phyloP scores from a whole-genome alignment of 2,113 vertebrate species.

The Chiloscyllium plagiosum region DNA sequence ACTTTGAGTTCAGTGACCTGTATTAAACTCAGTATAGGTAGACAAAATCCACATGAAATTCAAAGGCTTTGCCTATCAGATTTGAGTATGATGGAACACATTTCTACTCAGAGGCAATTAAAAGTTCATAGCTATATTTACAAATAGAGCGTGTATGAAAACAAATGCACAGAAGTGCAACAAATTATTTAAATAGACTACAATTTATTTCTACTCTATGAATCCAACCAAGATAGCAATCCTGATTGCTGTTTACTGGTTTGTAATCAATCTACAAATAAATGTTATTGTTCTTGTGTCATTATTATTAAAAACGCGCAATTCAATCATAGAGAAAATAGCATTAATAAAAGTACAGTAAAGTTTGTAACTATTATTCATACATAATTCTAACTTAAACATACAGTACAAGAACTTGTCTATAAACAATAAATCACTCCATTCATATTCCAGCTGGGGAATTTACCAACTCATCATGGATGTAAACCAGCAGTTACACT shows the following conservation, averaged over 20 bases:
- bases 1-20: neutral
- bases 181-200: neutral
- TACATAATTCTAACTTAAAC: neutral
- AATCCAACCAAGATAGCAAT: neutral
- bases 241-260: neutral
- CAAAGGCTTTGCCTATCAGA: neutral
- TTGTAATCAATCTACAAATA: neutral
- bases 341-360: neutral
- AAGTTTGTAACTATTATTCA: neutral
- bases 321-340: neutral
- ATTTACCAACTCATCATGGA: neutral
- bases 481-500: neutral
- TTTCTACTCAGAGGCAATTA: neutral
- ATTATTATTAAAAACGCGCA: neutral
- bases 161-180: neutral
- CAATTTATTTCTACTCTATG: neutral
- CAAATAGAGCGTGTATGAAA: neutral
- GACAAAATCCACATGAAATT: neutral
- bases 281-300: neutral
- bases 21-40: neutral
- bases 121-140: slow-evolving; percentile 13
- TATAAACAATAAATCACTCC: neutral
- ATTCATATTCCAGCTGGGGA: neutral
- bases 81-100: neutral
- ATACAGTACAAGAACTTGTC: neutral